phyloP scores from a whole-genome alignment of 2,113 vertebrate species.

The Ifrita kowaldi region DNA sequence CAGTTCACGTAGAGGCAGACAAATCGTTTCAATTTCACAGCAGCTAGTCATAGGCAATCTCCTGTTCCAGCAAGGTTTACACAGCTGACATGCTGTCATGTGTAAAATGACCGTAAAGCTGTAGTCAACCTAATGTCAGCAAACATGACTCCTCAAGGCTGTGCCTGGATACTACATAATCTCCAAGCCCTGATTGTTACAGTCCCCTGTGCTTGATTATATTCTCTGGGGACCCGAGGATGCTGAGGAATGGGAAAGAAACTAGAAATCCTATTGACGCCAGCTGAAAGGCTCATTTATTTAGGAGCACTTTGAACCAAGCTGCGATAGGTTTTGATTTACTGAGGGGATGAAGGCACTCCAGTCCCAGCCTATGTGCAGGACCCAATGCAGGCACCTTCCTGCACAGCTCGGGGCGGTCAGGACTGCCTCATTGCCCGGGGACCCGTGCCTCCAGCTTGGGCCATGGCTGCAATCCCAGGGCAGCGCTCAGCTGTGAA shows the following conservation, averaged over 20 bases:
- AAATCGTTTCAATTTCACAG: constrained; percentile 35
- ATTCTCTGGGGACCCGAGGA: background rate
- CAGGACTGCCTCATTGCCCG: background rate
- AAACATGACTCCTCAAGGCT: constrained; percentile 18
- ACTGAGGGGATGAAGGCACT: background rate
- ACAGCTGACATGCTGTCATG: constrained; percentile 10
- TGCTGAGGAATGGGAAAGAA: background rate
- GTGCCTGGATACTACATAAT: background rate
- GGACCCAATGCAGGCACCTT: background rate
- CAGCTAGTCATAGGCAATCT: background rate
- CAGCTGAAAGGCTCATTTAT: constrained; percentile 1
- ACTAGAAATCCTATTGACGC: background rate
- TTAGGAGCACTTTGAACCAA: background rate
- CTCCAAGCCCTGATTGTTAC: background rate
- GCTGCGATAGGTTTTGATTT: background rate
- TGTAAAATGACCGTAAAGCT: constrained; percentile 22
- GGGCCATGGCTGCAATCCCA: background rate
- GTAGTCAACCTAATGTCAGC: constrained; percentile 35
- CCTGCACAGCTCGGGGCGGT: background rate
- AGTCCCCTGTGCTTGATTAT: background rate
- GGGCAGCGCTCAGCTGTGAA: background rate
- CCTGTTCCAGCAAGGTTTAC: background rate
- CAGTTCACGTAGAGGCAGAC: background rate
- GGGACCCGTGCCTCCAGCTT: background rate
- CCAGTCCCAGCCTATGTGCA: background rate